Base-by-base conservation (phyloP, 2,113 vertebrate genomes). In the Hydropotes inermis region DNA sequence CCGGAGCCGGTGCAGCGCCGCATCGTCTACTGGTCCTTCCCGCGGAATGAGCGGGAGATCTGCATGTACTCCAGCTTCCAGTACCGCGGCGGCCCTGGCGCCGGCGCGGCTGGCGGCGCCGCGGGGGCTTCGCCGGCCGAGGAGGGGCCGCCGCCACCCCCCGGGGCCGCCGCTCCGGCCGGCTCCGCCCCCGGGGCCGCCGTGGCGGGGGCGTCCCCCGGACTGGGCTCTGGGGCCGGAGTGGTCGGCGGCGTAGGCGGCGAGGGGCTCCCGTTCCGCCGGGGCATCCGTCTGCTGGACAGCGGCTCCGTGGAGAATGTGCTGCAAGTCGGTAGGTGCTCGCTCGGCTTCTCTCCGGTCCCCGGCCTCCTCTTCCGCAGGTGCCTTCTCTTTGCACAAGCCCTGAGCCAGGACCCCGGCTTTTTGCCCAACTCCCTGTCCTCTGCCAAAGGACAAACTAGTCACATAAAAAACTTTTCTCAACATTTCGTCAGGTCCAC, bases 21-120 rank as follows among this genome's bases (percentile, higher is more conserved):
- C 98, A 99, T 99, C 98, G 99, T 99, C 94, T 99, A 99, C 98
- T 99, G 99, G 99, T 99, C 99, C 97, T 99, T 99, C 92, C 99
- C 99, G 91, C 99, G 99, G 97, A 99, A 99, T 98, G 99, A 99
- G 98, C 99, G 99, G 99, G 99, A 99, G 98, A 99, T 99, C 99
- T 99, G 99, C 98, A 99, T 99, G 99, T 99, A 99, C 99, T 99
- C 99, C 96, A 99, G 99, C 98, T 99, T 99, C 98, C 99, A 99
- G 99, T 99, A 99, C 99, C 99, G 99, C 11, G 98, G 99, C 70
- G 98, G 99, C 95, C 99, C 99, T 67, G 99, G 99, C 98, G 99
- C 99, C 91, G 98, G 98, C 97, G 97, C 99, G 84, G 98, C 98
- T 70, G 97, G 98, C 52, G 98, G 98, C 67, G 96, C 99, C 76